Evolutionary conservation across 1,140 invertebrate genomes (phyloP).

Genomic region (Pseudomyrmex pallidus): DNA sequence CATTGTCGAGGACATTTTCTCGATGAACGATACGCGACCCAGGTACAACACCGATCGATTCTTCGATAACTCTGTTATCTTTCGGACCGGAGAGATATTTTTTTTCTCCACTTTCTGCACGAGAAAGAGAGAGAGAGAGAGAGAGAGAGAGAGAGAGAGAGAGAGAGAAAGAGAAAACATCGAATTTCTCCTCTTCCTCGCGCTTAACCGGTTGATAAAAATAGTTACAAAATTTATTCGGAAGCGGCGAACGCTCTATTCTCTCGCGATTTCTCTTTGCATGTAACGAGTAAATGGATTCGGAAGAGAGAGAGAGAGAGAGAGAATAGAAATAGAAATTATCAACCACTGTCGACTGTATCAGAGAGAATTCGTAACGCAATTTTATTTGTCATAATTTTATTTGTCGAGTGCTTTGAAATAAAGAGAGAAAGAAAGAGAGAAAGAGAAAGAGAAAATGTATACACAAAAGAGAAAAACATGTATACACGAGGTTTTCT

Average conservation of each 20-base stretch:
- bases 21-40: conserved; percentile 24
- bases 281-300: conserved; percentile 27
- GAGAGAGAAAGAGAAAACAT: not conserved
- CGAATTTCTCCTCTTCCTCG: conserved; percentile 1
- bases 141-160: no score
- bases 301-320: not conserved
- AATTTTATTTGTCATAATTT: no score
- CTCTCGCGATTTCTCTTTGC: conserved; percentile 37
- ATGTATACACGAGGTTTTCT: no score
- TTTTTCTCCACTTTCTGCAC: not conserved
- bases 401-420: not conserved
- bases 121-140: no score
- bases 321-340: not conserved
- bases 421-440: not conserved
- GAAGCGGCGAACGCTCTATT: not conserved
- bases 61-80: conserved; percentile 2
- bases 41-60: not conserved
- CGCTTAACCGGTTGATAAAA: conserved; percentile 27
- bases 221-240: conserved; percentile 14
- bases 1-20: conserved; percentile 42
- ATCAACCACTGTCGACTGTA: conserved; percentile 3
- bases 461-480: no score
- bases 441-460: not conserved
- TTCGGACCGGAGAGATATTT: not conserved
- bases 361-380: not conserved